These are phyloP conservation scores for Salpingus planirostris DNA, from an alignment of 2,888 invertebrate species.

Conservation along the genomic window DNA sequence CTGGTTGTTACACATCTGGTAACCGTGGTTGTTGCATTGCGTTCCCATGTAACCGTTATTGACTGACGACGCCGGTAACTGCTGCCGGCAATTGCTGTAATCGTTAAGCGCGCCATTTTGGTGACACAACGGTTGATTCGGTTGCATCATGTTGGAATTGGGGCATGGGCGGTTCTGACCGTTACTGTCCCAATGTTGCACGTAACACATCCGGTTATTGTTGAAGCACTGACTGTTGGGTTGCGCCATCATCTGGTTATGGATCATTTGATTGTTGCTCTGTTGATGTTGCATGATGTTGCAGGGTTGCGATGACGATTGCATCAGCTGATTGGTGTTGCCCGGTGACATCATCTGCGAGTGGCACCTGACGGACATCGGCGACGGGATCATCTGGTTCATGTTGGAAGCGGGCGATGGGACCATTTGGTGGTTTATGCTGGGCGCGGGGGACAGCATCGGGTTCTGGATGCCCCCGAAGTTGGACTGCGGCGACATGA, in stretches of 20 bases:
- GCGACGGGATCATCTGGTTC: constrained; percentile 24
- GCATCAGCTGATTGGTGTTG: constrained; percentile 21
- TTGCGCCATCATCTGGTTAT: constrained; percentile 17
- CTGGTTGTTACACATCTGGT: constrained; percentile 28
- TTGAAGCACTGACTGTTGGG: constrained; percentile 23
- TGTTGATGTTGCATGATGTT: constrained; percentile 16
- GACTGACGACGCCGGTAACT: no score
- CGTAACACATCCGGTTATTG: constrained; percentile 27
- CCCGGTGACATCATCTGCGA: constrained; percentile 27
- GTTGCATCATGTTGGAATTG: no score
- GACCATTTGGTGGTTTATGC: constrained; percentile 26
- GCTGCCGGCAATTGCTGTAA: constrained; percentile 9
- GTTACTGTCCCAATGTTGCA: constrained; percentile 31
- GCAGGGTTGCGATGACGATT: constrained; percentile 19
- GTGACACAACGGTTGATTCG: constrained; percentile 19
- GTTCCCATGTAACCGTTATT: constrained; percentile 1
- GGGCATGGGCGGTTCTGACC: constrained; percentile 19
- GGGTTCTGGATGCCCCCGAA: constrained; percentile 22
- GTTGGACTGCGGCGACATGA: constrained; percentile 29
- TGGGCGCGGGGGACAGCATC: constrained; percentile 21
- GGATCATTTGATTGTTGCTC: constrained; percentile 17
- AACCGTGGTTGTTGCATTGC: constrained; percentile 28
- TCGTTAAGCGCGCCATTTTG: constrained; percentile 17
- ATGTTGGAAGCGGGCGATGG: constrained; percentile 20
- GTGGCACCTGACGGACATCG: constrained; percentile 27